Evolutionary conservation across 2,888 invertebrate genomes (phyloP), one percentile per base, ranked within the genome.

Genomic region (Sipha maydis): DNA sequence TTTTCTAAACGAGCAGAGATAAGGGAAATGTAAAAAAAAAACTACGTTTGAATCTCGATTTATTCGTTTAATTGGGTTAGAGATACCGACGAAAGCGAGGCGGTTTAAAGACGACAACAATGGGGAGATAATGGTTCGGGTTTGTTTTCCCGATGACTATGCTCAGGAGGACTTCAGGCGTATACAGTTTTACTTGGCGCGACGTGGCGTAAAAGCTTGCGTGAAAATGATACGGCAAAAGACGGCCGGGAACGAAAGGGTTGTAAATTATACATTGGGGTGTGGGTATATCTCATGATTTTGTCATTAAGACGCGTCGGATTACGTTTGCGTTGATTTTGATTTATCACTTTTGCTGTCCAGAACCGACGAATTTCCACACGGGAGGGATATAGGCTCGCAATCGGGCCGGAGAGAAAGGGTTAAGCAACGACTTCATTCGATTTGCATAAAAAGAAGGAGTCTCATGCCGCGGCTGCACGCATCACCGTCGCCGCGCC

Each of bases 251-350:
- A 78, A 69, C 77, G 85, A 85, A 88, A 88, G 86, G 86, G 80
- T 88, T 88, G 80, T 80, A 73, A 80, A 86, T 79, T 61, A 80
- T 61, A 38, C 11, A 31, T 9, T 9, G 31, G 86, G 19, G 73
- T 48, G 79, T 54, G 38, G 38, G 79, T 77, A 78, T 78, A 71
- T 75, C 61, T 67, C 61, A 67, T 75, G 88, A 88, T 88, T 67
- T 88, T 75, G 88, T 82, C 88, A 82, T 88, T 88, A 88, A 88
- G 88, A 88, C 79, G 75, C 75, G 86, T 71, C 86, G 86, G 80
- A 80, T 80, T 80, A 75, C 67, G 88, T 48, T 79, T 17, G 73
- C 78, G 78, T 80, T 79, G 86, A 86, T 86, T 86, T 86, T 86
- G 86, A 86, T 86, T 86, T 86, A 86, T 86, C 86, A 56, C 86